Conservation (phyloP, 2,888 invertebrate genomes). For the Mesorhabditis spiculigera region DNA sequence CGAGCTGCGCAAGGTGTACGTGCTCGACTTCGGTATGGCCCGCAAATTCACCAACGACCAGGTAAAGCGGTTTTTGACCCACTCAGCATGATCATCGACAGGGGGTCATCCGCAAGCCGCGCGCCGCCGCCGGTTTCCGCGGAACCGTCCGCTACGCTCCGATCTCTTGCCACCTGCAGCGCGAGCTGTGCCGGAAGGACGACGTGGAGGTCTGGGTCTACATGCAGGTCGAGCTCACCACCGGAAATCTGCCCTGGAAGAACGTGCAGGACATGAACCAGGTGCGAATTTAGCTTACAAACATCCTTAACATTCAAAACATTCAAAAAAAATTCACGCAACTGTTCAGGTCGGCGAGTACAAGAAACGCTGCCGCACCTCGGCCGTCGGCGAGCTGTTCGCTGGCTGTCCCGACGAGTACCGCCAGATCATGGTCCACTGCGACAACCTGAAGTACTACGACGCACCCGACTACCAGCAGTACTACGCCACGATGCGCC, state of each 20-base stretch:
- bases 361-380: slow-evolving; percentile 35
- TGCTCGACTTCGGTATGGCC: slow-evolving; percentile 39
- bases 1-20: slow-evolving; percentile 38
- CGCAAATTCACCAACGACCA: slow-evolving; percentile 40
- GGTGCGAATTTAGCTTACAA: neutral
- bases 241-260: slow-evolving; percentile 43
- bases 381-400: slow-evolving; percentile 26
- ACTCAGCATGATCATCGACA: slow-evolving; percentile 10
- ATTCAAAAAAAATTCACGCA: too few species aligned
- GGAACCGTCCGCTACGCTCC: slow-evolving; percentile 53
- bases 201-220: slow-evolving; percentile 44
- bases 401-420: slow-evolving; percentile 18
- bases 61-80: slow-evolving; percentile 1
- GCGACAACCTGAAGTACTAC: slow-evolving; percentile 48
- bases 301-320: neutral
- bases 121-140: slow-evolving; percentile 50
- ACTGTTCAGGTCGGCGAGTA: slow-evolving; percentile 38
- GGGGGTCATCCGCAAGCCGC: slow-evolving; percentile 48
- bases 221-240: slow-evolving; percentile 45
- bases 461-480: slow-evolving; percentile 48
- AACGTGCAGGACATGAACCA: slow-evolving; percentile 44
- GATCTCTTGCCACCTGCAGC: slow-evolving; percentile 48
- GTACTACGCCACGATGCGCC: slow-evolving; percentile 33
- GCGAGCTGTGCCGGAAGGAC: slow-evolving; percentile 42
- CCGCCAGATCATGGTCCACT: slow-evolving; percentile 25